Evolutionary conservation across 1,140 invertebrate species (phyloP).

Genomic region (Drosophila athabasca): DNA sequence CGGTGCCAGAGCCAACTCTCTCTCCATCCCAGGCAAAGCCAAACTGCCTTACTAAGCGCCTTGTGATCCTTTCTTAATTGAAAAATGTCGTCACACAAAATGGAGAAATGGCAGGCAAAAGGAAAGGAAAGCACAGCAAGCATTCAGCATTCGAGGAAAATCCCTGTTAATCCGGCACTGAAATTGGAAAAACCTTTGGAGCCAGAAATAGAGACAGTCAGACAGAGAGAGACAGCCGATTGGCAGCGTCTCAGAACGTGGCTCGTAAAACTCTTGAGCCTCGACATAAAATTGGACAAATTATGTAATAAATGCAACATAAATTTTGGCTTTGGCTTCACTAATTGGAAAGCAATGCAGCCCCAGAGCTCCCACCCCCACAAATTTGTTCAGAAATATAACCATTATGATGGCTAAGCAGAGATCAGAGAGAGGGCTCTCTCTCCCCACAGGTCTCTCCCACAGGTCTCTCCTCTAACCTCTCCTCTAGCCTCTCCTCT

Average conservation of each 20-base stretch:
- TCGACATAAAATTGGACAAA: conserved; percentile 73
- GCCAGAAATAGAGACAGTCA: conserved; percentile 20
- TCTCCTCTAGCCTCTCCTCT: background rate
- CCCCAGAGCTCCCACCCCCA: background rate
- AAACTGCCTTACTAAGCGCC: conserved; percentile 81
- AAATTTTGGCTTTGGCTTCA: conserved; percentile 73
- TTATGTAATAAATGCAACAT: conserved; percentile 83
- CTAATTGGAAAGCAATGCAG: conserved; percentile 79
- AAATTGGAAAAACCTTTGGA: conserved; percentile 77
- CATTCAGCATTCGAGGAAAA: conserved; percentile 55
- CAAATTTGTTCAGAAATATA: conserved; percentile 57
- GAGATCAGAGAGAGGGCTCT: conserved; percentile 14
- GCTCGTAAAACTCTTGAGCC: conserved; percentile 72
- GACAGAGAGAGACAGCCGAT: background rate
- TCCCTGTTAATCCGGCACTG: conserved; percentile 80
- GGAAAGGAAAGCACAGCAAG: conserved; percentile 23
- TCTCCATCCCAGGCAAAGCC: conserved; percentile 29
- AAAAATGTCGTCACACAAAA: conserved; percentile 79
- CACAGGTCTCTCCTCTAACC: background rate
- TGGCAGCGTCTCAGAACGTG: conserved; percentile 19
- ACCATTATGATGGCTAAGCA: conserved; percentile 52
- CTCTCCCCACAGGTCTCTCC: background rate
- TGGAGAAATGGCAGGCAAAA: conserved; percentile 31
- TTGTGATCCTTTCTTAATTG: conserved; percentile 82
- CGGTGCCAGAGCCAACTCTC: background rate